These are phyloP conservation scores for Cyphomyrus plagiostoma DNA, from an alignment of 2,113 vertebrate species.

Conservation along the genomic window DNA sequence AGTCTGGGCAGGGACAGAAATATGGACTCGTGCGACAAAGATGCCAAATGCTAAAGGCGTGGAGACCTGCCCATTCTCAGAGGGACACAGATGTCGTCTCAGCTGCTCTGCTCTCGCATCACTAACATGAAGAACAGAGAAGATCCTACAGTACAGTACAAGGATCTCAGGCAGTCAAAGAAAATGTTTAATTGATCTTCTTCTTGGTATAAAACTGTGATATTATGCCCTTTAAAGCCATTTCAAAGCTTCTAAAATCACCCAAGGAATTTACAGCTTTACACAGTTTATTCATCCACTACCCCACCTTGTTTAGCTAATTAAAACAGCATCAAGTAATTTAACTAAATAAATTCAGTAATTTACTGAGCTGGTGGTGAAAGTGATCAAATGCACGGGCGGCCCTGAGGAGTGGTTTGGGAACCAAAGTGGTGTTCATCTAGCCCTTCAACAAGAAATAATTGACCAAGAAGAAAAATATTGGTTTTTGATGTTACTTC, in stretches of 20 bases:
- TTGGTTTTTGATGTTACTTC: background rate
- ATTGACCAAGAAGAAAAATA: background rate
- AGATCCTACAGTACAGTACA: background rate
- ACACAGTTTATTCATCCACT: background rate
- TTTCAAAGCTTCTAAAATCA: background rate
- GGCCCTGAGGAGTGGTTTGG: background rate
- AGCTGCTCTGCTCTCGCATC: conserved; percentile 9
- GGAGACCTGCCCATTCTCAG: conserved; percentile 28
- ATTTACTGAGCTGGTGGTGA: background rate
- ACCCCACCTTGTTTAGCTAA: background rate
- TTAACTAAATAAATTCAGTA: background rate
- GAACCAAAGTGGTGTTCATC: background rate
- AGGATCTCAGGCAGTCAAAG: background rate
- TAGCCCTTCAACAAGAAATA: background rate
- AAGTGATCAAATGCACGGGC: background rate
- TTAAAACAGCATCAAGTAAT: background rate
- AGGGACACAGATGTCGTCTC: conserved; percentile 28
- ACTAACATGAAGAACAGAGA: background rate
- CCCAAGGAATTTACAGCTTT: background rate
- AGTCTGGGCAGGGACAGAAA: conserved; percentile 31
- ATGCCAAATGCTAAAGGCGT: conserved; percentile 42
- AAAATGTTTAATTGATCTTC: background rate
- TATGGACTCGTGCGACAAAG: conserved; percentile 34
- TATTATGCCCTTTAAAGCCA: background rate
- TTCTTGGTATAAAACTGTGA: background rate